Conservation (phyloP, 2,113 vertebrate species). For the Gopherus evgoodei region DNA sequence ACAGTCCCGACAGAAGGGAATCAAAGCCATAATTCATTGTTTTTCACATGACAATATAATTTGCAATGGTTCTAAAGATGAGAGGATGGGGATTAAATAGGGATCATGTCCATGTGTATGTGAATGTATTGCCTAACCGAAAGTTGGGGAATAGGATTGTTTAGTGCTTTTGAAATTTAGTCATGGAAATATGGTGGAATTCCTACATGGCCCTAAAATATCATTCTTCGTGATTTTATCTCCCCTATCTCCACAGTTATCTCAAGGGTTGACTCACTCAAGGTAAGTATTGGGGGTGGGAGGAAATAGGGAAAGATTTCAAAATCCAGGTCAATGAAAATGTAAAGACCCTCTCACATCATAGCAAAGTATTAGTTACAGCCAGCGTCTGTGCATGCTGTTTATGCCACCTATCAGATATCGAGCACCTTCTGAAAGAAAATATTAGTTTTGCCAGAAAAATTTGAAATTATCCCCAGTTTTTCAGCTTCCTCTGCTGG, state of each 20-base stretch:
- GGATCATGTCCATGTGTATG: not conserved
- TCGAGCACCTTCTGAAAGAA: not conserved
- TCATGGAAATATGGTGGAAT: conserved; percentile 17
- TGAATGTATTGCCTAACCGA: conserved; percentile 20
- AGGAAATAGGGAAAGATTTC: not conserved
- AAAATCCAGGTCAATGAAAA: not conserved
- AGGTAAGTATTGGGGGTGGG: not conserved
- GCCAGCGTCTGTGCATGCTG: not conserved
- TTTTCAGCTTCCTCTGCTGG: not conserved
- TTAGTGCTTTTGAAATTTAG: conserved; percentile 29
- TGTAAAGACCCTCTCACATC: not conserved
- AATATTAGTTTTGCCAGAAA: not conserved
- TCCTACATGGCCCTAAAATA: conserved; percentile 17
- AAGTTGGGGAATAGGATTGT: not conserved
- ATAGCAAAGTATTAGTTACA: not conserved
- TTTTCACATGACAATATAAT: conserved; percentile 6
- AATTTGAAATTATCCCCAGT: not conserved
- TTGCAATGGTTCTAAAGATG: not conserved
- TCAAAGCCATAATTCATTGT: not conserved
- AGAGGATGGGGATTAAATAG: conserved; percentile 9
- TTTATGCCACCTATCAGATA: not conserved
- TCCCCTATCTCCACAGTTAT: not conserved
- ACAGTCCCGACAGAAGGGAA: conserved; percentile 19
- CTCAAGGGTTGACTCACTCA: not conserved
- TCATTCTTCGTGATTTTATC: not conserved